These are phyloP conservation scores for Leptoclinus maculatus DNA, from an alignment of 2,797 vertebrate genomes.

Conservation along the genomic window DNA sequence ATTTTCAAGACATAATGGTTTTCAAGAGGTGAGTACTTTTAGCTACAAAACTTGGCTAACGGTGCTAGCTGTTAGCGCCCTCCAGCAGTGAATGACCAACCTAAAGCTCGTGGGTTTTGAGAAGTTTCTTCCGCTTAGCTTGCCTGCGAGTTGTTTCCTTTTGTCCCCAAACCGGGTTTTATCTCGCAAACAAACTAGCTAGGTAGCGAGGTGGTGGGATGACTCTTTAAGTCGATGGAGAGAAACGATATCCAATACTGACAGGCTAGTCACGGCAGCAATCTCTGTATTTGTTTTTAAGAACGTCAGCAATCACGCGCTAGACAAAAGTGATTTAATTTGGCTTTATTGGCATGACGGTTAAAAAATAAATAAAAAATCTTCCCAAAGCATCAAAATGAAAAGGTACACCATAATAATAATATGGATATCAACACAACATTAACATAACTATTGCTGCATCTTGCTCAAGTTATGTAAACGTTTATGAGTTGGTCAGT, in stretches of 20 bases:
- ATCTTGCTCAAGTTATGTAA: background rate
- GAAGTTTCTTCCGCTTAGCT: background rate
- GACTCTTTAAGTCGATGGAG: background rate
- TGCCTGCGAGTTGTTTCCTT: background rate
- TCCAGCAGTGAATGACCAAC: constrained; percentile 27
- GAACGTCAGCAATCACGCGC: background rate
- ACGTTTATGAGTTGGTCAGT: background rate
- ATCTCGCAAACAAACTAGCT: background rate
- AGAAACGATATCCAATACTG: too few relatives aligned
- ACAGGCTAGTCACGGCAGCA: background rate
- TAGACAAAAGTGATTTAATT: background rate
- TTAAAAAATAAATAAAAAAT: too few relatives aligned
- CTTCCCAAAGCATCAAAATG: too few relatives aligned
- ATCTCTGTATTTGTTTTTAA: background rate
- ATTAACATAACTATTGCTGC: background rate
- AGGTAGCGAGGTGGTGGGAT: background rate
- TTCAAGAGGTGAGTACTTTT: constrained; percentile 89
- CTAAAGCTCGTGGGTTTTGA: background rate
- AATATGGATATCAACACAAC: background rate
- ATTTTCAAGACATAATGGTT: constrained; percentile 95
- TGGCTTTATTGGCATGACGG: background rate
- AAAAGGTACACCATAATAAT: too few relatives aligned
- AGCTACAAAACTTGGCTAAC: constrained; percentile 42
- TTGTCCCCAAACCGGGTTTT: background rate
- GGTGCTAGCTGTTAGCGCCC: constrained; percentile 54